Base-by-base conservation (phyloP, 2,888 invertebrate species). In the Cerceris rybyensis region DNA sequence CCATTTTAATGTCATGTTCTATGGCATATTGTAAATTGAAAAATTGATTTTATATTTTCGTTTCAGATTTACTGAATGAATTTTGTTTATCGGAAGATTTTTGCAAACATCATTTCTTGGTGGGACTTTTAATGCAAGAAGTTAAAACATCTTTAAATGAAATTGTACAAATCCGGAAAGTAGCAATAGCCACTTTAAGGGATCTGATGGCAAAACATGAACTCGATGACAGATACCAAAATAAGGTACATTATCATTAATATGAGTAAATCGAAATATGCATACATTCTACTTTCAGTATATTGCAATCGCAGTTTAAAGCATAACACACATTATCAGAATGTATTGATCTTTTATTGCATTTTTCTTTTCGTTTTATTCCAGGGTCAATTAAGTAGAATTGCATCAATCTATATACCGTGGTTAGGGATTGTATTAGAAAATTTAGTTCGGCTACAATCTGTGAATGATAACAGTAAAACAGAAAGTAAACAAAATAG, bases 171-270 rank as follows among this genome's bases (percentile, higher is more conserved):
- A 96, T 98, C 83, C 95, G 98, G 0, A 96, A 96, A 79, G 94
- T 95, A 61, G 98, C 98, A 0, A 94, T 99, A 76, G 93, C 94
- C 50, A 96, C 97, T 13, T 93, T 99, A 28, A 95, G 98, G 75
- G 97, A 98, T 91, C 93, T 98, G 78, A 93, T 99, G 85, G 98
- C 98, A 8, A 99, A 99, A 91, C 99, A 99, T 92, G 97, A 98
- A 89, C 94, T 98, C 89, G 99, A 99, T 92, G 97, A 98, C 91
- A 94, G 99, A 75, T 98, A 98, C 91, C 95, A 96, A 86, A 95
- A 95, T 86, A 95, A 96, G 90, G 96, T 96, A 87, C 50, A 6
- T 50, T 2, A n/a, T 7, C 50, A 2, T n/a, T 11, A 50, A 50
- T 50, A 50, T 2, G n/a, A 7, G n/a, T 50, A 7, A 8, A 46